Evolutionary conservation across 1,140 invertebrate genomes (phyloP), one percentile per base, ranked within the genome.

Genomic region (Drosophila takahashii): DNA sequence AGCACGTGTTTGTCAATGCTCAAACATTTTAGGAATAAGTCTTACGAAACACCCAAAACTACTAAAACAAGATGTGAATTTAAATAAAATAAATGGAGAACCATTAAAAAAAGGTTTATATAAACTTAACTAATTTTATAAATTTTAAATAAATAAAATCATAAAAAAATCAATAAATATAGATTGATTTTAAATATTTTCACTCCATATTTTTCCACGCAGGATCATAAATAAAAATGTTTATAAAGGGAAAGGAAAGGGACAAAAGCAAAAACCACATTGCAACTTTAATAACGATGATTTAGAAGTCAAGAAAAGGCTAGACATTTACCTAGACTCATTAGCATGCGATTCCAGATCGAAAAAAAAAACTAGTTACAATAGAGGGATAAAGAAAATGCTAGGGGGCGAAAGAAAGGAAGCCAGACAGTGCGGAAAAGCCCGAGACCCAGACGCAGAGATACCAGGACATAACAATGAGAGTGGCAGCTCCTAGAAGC

Each of bases 351-450:
- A 70, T 48, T 45, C 7, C 34, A 45, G 50, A 45, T 70, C 62
- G 34, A 57, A 57, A 3, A 22, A 44, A 5, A 29, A 34, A 34
- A 44, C 13, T 34, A 44, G n/a, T 64, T 36, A 70, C 67, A 70
- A 70, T 70, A 36, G 42, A 45, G 13, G 59, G 29, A 13, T 27
- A 7, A 41, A 27, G 22, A n/a, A 62, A 26, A 47, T 18, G 37
- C 16, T 22, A 26, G 29, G 11, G 39, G 18, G 10, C 13, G 29
- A 7, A 53, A 32, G 18, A 44, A 47, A 50, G 45, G 16, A 36
- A 65, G 45, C 45, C 70, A 75, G 48, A 75, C 71, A 53, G 47
- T 26, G 29, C 72, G 52, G 72, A 75, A 75, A 54, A 75, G 44
- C 66, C 67, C 37, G 56, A 71, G 54, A 74, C 58, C 67, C 72